These are phyloP conservation scores for Pegea sp. DNA, from an alignment of 23 tunicate genomes.

Conservation along the genomic window DNA sequence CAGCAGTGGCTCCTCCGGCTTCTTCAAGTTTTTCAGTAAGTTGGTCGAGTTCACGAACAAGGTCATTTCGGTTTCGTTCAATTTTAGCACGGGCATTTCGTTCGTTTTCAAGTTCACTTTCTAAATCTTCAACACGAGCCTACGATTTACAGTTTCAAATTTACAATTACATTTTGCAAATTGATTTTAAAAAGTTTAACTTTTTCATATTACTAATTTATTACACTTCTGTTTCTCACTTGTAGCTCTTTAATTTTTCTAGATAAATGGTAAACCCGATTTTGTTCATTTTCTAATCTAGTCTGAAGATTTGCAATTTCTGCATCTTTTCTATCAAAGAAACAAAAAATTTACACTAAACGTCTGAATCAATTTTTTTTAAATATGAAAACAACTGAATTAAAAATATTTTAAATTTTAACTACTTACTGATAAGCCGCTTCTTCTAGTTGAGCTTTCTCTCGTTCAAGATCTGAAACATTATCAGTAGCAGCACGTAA, in stretches of 20 bases:
- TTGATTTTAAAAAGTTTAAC: not conserved
- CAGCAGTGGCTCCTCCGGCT: conserved; percentile 87
- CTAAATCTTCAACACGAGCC: conserved; percentile 94
- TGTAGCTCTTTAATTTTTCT: conserved; percentile 80
- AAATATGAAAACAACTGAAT: too few species aligned
- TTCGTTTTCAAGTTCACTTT: conserved; percentile 93
- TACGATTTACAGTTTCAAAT: not conserved
- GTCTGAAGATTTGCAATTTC: too few species aligned
- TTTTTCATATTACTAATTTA: too few species aligned
- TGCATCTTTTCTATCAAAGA: too few species aligned
- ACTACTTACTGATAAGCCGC: too few species aligned
- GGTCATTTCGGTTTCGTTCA: conserved; percentile 77
- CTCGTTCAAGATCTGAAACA: conserved; percentile 84
- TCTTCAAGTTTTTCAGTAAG: conserved; percentile 87
- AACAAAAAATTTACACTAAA: too few species aligned
- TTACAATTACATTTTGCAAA: too few species aligned
- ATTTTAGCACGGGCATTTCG: conserved; percentile 62
- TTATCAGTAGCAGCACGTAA: conserved; percentile 72
- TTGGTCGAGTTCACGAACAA: conserved; percentile 90
- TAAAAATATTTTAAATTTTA: too few species aligned
- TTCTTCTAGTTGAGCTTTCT: conserved; percentile 57
- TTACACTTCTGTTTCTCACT: too few species aligned
- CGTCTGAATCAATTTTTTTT: too few species aligned
- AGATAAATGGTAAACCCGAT: conserved; percentile 26
- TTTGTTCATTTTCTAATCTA: conserved; percentile 82